phyloP scores from a whole-genome alignment of 1,140 invertebrate species.

The Aporrectodea caliginosa region DNA sequence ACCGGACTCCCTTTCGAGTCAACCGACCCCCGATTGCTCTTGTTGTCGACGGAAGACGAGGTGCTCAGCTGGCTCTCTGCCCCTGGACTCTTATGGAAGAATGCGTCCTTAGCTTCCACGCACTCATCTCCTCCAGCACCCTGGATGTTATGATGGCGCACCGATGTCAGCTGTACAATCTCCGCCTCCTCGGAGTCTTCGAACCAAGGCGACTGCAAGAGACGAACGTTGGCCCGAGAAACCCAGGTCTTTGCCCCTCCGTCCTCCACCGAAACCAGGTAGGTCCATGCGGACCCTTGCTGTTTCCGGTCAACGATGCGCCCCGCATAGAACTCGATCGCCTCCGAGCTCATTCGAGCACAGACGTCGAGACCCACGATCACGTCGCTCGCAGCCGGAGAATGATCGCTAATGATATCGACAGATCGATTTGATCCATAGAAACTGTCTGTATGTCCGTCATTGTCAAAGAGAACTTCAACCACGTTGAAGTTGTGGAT shows the following conservation, averaged over 20 bases:
- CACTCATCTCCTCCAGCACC: slow-evolving; percentile 64
- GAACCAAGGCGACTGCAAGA: slow-evolving; percentile 87
- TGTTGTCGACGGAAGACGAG: neutral
- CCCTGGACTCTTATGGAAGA: neutral
- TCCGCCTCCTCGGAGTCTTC: slow-evolving; percentile 79
- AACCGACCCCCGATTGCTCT: neutral
- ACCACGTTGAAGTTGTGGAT: slow-evolving; percentile 61
- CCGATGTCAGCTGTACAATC: slow-evolving; percentile 24
- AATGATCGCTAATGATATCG: slow-evolving; percentile 88
- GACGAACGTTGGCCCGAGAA: slow-evolving; percentile 79
- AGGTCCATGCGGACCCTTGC: slow-evolving; percentile 38
- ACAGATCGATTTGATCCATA: slow-evolving; percentile 63
- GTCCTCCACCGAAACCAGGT: neutral
- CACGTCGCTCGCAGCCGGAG: slow-evolving; percentile 75
- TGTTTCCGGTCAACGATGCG: slow-evolving; percentile 67
- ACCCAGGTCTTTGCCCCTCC: slow-evolving; percentile 56
- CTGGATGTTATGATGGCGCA: neutral
- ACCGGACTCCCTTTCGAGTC: neutral
- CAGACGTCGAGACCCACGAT: slow-evolving; percentile 63
- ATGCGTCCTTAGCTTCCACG: slow-evolving; percentile 56
- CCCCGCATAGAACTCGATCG: slow-evolving; percentile 76
- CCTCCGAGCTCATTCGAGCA: slow-evolving; percentile 59
- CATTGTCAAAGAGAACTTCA: slow-evolving; percentile 71
- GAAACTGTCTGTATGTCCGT: slow-evolving; percentile 62
- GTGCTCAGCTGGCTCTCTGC: slow-evolving; percentile 28